These are phyloP conservation scores for Xiphorhynchus erythropygius DNA, from an alignment of 2,797 vertebrate species.

Conservation along the genomic window DNA sequence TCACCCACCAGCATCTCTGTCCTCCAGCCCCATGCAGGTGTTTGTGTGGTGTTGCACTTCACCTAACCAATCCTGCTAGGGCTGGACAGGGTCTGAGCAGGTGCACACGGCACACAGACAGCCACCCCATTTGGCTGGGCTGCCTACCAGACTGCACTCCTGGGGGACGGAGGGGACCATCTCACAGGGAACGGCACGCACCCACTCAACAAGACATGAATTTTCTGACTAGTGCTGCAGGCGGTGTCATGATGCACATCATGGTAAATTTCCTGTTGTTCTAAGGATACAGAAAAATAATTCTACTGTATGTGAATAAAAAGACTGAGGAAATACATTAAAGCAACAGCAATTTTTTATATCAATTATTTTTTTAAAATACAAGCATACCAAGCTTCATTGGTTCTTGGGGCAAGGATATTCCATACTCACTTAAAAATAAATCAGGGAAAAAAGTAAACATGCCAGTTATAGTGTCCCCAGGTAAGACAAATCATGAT, in stretches of 20 bases:
- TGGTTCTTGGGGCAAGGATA: not conserved
- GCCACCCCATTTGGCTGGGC: not conserved
- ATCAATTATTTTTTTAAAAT: not conserved
- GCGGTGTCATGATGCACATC: not conserved
- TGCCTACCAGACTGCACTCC: not conserved
- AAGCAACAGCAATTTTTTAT: not conserved
- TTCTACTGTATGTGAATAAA: not conserved
- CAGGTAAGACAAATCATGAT: not conserved
- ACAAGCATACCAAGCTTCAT: not conserved
- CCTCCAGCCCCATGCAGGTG: not conserved
- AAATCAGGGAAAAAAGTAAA: not conserved
- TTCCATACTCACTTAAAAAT: not conserved
- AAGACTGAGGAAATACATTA: not conserved
- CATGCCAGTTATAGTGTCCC: not conserved
- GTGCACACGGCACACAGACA: accelerated
- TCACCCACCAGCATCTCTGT: accelerated
- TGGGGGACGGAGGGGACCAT: not conserved
- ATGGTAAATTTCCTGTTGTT: not conserved
- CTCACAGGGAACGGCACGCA: not conserved
- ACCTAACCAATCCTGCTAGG: not conserved
- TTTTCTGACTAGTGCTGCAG: not conserved
- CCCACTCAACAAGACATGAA: not conserved
- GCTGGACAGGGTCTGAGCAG: not conserved
- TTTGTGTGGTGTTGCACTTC: not conserved
- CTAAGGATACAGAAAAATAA: not conserved